Conservation (phyloP, 2,113 vertebrate species). For the Carassius gibelio region DNA sequence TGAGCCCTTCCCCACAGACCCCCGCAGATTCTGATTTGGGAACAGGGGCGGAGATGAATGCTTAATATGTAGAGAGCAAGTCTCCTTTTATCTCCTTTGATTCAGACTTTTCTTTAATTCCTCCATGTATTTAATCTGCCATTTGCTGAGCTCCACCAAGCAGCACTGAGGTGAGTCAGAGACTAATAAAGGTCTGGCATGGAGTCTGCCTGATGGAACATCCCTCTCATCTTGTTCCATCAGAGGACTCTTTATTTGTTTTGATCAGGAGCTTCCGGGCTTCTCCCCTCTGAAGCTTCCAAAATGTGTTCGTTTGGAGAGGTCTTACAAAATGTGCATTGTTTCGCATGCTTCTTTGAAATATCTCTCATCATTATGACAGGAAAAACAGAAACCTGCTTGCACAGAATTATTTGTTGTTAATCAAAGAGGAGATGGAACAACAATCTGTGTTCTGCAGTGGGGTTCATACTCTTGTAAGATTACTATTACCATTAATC, state of each 20-base stretch:
- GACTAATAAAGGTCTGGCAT: conserved; percentile 39
- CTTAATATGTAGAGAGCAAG: not conserved
- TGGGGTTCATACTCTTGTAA: not conserved
- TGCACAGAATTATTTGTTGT: not conserved
- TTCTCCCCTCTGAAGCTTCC: not conserved
- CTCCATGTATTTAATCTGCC: conserved; percentile 36
- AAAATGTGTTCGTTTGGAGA: not conserved
- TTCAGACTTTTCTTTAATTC: conserved; percentile 36
- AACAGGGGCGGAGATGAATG: conserved; percentile 32
- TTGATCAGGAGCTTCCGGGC: conserved; percentile 23
- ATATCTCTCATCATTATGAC: not conserved
- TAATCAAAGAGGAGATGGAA: not conserved
- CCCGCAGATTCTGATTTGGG: conserved; percentile 36
- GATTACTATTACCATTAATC: not conserved
- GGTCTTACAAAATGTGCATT: conserved; percentile 19
- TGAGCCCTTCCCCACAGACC: conserved; percentile 41
- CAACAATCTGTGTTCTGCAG: too few species aligned
- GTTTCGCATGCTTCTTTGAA: not conserved
- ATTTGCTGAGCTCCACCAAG: conserved; percentile 19
- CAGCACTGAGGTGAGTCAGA: conserved; percentile 11
- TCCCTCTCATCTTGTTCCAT: conserved; percentile 41
- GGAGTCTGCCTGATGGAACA: conserved; percentile 36
- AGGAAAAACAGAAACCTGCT: not conserved
- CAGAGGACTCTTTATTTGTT: conserved; percentile 31
- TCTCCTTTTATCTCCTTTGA: conserved; percentile 28